Percentiles rank a stretch among this genome's conserved stretches.
These are phyloP conservation scores for Agapetus fuscipes DNA, from an alignment of 2,888 invertebrate genomes.

Conservation along the genomic window DNA sequence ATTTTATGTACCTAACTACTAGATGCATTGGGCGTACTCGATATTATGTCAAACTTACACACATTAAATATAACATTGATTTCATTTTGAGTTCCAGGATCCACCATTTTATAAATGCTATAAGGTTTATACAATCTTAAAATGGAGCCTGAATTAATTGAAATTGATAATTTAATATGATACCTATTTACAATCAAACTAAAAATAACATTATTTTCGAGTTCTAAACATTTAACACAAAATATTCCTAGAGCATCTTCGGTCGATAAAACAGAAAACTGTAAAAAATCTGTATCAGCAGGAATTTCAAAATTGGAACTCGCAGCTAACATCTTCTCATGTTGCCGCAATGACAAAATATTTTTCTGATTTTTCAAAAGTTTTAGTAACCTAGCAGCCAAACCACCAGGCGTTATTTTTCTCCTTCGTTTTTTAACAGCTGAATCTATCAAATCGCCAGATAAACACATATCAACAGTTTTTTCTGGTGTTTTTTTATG, in stretches of 20 bases:
- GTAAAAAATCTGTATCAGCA: conserved; percentile 18
- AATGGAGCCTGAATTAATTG: conserved; percentile 26
- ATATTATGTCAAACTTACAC: conserved; percentile 33
- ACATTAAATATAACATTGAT: conserved; percentile 33
- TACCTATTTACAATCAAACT: conserved; percentile 30
- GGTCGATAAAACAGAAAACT: no score
- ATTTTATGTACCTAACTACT: background rate
- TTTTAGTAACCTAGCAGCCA: conserved; percentile 35
- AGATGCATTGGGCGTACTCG: background rate
- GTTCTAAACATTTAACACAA: conserved; percentile 12
- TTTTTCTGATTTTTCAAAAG: conserved; percentile 40
- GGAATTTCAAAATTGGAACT: conserved; percentile 37
- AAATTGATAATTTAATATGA: conserved; percentile 26
- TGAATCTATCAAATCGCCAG: background rate
- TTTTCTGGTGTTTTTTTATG: no score
- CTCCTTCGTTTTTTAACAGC: conserved; percentile 20
- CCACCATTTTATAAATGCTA: conserved; percentile 26
- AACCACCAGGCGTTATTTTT: conserved; percentile 39
- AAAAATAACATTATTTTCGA: conserved; percentile 25
- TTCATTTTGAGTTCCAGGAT: no score
- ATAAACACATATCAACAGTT: background rate
- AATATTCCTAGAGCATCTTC: no score
- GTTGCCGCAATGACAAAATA: conserved; percentile 42
- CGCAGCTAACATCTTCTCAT: conserved; percentile 41
- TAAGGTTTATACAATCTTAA: conserved; percentile 35